Percentiles rank a stretch among this genome's conserved stretches.
Conservation (phyloP, 2,113 vertebrate genomes). For the Burhinus oedicnemus region DNA sequence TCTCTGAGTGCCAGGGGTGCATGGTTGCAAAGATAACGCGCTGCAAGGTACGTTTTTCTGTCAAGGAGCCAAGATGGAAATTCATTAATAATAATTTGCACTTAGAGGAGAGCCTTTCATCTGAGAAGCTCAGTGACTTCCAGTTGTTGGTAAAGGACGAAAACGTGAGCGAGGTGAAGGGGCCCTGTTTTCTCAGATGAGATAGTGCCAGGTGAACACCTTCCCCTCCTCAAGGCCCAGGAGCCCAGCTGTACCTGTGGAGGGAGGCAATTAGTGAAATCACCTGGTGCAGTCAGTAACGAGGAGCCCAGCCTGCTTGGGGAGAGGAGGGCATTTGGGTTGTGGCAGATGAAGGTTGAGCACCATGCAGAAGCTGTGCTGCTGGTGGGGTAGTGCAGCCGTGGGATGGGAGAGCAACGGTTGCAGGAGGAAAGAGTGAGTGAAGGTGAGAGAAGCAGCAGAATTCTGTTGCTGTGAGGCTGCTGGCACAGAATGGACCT, state of each 20-base stretch:
- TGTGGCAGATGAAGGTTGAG: accelerated
- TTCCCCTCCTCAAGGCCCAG: accelerated
- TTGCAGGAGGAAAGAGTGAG: too few relatives aligned
- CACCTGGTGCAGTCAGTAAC: neutral
- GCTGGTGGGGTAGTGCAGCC: neutral
- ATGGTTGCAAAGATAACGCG: neutral
- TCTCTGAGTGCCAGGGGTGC: neutral
- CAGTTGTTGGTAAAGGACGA: neutral
- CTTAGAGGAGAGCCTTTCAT: neutral
- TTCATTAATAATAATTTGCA: constrained; percentile 4
- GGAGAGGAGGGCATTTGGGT: too few relatives aligned
- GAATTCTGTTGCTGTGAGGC: neutral
- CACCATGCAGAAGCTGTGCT: accelerated
- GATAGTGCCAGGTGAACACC: accelerated
- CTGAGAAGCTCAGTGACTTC: neutral
- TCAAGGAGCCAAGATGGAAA: neutral
- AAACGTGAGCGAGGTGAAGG: neutral
- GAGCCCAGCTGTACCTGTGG: neutral
- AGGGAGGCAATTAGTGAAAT: neutral
- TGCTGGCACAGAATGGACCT: neutral
- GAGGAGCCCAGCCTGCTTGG: neutral
- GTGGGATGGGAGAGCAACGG: accelerated
- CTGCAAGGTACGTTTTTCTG: neutral
- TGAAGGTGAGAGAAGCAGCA: too few relatives aligned
- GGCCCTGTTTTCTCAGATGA: neutral